Evolutionary conservation across 2,888 invertebrate species (phyloP).

Genomic region (Hololepta plana): DNA sequence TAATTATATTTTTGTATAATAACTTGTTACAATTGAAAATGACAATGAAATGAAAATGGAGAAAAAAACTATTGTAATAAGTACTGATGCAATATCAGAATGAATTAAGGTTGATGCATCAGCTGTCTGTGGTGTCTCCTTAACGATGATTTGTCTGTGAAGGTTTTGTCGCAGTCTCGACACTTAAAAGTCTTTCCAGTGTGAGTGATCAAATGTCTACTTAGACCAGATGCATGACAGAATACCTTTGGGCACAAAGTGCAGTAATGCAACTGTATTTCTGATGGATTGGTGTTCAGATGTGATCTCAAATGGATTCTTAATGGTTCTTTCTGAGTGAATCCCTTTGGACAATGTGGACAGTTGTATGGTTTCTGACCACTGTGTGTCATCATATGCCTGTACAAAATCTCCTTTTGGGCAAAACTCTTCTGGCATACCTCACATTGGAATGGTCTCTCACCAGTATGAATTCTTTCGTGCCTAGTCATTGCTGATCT

Average conservation of each 20-base stretch:
- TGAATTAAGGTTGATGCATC: too few relatives aligned
- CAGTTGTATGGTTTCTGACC: constrained; percentile 49
- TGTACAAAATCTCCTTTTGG: constrained; percentile 50
- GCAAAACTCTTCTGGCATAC: constrained; percentile 45
- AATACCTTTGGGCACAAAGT: constrained; percentile 44
- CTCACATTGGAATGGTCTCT: constrained; percentile 32
- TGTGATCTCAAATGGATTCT: constrained; percentile 42
- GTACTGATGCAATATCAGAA: too few relatives aligned
- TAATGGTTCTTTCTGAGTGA: constrained; percentile 53
- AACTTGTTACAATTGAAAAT: too few relatives aligned
- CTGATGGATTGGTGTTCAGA: constrained; percentile 33
- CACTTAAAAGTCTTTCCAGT: constrained; percentile 45
- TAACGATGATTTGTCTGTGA: constrained; percentile 55
- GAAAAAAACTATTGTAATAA: too few relatives aligned
- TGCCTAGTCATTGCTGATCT: constrained; percentile 49
- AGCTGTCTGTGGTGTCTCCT: constrained; percentile 36
- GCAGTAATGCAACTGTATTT: constrained; percentile 46
- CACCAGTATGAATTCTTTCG: constrained; percentile 48
- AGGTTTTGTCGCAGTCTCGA: constrained; percentile 43
- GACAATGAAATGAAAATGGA: too few relatives aligned
- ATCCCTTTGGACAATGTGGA: constrained; percentile 43
- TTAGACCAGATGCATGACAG: constrained; percentile 43
- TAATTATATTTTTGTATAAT: too few relatives aligned
- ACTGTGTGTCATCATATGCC: constrained; percentile 41
- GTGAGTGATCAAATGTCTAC: constrained; percentile 47